Evolutionary conservation across 2,113 vertebrate genomes (phyloP).

Genomic region (Panurus biarmicus): DNA sequence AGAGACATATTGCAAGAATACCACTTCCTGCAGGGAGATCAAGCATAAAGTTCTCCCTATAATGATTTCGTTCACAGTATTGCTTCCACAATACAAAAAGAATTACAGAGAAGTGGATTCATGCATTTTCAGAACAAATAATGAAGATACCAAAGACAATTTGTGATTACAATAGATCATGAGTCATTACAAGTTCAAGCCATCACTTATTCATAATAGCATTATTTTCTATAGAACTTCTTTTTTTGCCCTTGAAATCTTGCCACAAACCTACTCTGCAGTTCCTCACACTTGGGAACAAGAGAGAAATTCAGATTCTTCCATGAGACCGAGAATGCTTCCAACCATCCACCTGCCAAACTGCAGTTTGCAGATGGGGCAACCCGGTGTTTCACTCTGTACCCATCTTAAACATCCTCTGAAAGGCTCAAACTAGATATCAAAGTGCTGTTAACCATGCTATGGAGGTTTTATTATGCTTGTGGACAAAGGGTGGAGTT

Average conservation of each 20-base stretch:
- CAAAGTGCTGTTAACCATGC: accelerated
- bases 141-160: background rate
- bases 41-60: background rate
- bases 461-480: background rate
- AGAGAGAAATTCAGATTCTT: background rate
- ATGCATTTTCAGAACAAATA: background rate
- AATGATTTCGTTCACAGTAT: background rate
- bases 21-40: background rate
- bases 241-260: background rate
- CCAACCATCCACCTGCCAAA: background rate
- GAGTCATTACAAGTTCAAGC: background rate
- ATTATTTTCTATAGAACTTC: background rate
- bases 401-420: background rate
- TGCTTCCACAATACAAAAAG: background rate
- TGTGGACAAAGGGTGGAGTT: background rate
- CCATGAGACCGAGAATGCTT: background rate
- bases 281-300: background rate
- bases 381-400: background rate
- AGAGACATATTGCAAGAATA: background rate
- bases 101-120: background rate
- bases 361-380: background rate
- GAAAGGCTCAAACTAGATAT: background rate
- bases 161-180: background rate
- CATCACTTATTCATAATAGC: background rate
- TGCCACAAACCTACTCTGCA: background rate